A percentile compares a stretch with the other conserved stretches of the same genome.
These are phyloP conservation scores for Pseudomugil gertrudae DNA, from an alignment of 2,797 vertebrate genomes.

Conservation along the genomic window DNA sequence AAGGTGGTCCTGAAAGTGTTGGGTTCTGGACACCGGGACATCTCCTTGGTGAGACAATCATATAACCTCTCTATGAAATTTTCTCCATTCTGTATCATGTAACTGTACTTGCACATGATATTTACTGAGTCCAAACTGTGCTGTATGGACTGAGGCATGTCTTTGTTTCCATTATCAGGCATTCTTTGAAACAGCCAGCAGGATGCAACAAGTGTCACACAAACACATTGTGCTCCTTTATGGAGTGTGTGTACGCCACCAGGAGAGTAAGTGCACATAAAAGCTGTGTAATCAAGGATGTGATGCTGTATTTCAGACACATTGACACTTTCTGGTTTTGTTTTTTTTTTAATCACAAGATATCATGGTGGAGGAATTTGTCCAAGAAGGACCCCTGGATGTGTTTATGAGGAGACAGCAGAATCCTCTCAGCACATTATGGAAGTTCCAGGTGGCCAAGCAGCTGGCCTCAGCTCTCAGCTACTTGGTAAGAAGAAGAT, in stretches of 20 bases:
- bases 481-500: slow-evolving; percentile 88
- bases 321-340: background rate
- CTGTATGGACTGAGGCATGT: background rate
- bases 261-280: slow-evolving; percentile 90
- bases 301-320: background rate
- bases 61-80: background rate
- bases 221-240: slow-evolving; percentile 96
- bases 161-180: slow-evolving; percentile 79
- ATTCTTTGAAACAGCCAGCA: slow-evolving; percentile 97
- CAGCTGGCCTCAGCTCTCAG: slow-evolving; percentile 96
- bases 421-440: slow-evolving; percentile 86
- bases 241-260: slow-evolving; percentile 92
- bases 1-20: slow-evolving; percentile 96
- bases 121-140: background rate
- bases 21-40: slow-evolving; percentile 94
- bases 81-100: background rate
- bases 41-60: slow-evolving; percentile 89
- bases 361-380: slow-evolving; percentile 98
- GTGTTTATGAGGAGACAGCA: slow-evolving; percentile 92
- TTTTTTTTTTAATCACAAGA: slow-evolving; percentile 79
- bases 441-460: slow-evolving; percentile 99
- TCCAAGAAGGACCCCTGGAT: slow-evolving; percentile 92
- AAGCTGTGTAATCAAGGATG: background rate
- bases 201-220: slow-evolving; percentile 97
- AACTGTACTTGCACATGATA: background rate